Percentiles rank a stretch among this genome's conserved stretches.
Evolutionary conservation across 2,797 vertebrate genomes (phyloP).

Genomic region (Sebastes glaucus): DNA sequence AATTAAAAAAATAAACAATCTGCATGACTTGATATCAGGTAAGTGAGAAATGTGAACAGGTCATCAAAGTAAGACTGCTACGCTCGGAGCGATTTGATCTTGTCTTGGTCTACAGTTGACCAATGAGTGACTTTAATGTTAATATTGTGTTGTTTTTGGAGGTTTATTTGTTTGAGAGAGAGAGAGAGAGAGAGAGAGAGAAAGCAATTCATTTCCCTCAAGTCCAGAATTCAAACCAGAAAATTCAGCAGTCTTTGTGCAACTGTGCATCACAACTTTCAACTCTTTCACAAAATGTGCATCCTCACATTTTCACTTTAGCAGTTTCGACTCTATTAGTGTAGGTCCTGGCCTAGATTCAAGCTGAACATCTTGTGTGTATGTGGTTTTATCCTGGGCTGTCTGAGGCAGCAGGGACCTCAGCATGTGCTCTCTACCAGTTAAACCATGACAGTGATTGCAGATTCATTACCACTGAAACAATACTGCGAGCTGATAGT

Average conservation of each 20-base stretch:
- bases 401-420: constrained; percentile 12
- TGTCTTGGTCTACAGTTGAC: background rate
- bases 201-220: background rate
- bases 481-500: constrained; percentile 7
- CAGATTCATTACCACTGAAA: constrained; percentile 39
- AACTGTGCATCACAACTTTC: background rate
- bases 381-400: background rate
- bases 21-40: background rate
- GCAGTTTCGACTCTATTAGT: background rate
- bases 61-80: background rate
- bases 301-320: background rate
- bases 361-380: background rate
- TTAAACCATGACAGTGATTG: constrained; percentile 20
- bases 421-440: constrained; percentile 21
- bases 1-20: background rate
- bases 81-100: background rate
- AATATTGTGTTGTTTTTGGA: background rate
- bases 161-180: background rate
- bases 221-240: background rate
- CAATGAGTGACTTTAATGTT: background rate
- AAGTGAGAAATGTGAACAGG: background rate
- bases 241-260: background rate
- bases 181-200: background rate
- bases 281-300: background rate
- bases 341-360: constrained; percentile 23